Conservation (phyloP, 2,888 invertebrate species). For the Spilarctia lutea region DNA sequence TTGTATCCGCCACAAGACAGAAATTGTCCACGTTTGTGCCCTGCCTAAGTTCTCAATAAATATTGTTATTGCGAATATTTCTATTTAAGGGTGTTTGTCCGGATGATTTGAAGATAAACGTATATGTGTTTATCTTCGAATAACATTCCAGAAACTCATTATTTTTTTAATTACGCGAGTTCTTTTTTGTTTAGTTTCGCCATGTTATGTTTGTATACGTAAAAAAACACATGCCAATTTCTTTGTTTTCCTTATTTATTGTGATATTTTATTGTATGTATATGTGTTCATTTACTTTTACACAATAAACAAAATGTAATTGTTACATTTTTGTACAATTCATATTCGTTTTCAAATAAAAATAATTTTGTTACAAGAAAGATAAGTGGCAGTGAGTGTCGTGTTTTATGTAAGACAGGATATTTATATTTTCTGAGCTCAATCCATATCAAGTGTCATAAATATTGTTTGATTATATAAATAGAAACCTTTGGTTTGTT, state of each 20-base stretch:
- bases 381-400: neutral
- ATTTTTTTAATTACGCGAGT: neutral
- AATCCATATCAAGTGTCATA: neutral
- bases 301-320: neutral
- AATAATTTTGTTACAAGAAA: neutral
- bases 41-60: neutral
- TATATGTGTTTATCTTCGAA: neutral
- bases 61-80: neutral
- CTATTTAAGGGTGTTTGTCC: neutral
- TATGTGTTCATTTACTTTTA: neutral
- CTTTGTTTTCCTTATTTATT: conserved; percentile 33
- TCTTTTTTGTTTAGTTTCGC: conserved; percentile 18
- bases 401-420: neutral
- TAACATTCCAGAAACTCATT: neutral
- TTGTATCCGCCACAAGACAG: too few species aligned
- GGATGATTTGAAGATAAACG: neutral
- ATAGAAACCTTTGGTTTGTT: too few species aligned
- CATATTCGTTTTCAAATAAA: neutral
- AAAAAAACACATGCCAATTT: conserved; percentile 33
- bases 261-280: neutral
- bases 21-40: too few species aligned
- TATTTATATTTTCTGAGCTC: neutral
- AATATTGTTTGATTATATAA: neutral
- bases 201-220: conserved; percentile 22
- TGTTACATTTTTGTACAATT: neutral